Conservation (phyloP, 2,888 invertebrate species). For the Formica aserva region DNA sequence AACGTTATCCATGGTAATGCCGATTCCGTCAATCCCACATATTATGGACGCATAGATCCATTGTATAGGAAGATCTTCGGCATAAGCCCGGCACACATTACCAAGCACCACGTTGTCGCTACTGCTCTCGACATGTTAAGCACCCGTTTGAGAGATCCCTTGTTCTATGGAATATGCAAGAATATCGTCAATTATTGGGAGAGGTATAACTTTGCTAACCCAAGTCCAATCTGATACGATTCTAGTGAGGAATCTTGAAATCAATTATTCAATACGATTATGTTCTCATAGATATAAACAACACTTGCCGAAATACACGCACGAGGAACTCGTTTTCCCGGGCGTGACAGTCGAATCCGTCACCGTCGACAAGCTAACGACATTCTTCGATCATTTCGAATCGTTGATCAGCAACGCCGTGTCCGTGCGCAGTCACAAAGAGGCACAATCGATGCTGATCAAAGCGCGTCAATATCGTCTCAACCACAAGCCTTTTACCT, state of each 20-base stretch:
- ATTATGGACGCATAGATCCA: constrained; percentile 87
- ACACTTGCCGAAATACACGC: constrained; percentile 87
- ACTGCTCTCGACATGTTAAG: constrained; percentile 89
- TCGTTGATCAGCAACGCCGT: constrained; percentile 88
- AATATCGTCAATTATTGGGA: constrained; percentile 87
- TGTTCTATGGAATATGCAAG: constrained; percentile 90
- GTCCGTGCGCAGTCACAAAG: constrained; percentile 85
- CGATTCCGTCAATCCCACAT: constrained; percentile 84
- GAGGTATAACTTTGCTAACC: constrained; percentile 56
- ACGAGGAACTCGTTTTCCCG: constrained; percentile 87
- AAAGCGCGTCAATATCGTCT: constrained; percentile 90
- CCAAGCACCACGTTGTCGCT: constrained; percentile 86
- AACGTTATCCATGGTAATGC: constrained; percentile 86
- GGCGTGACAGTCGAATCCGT: constrained; percentile 89
- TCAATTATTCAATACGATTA: background rate
- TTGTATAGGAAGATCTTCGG: constrained; percentile 86
- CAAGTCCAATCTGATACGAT: background rate
- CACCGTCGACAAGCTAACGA: constrained; percentile 89
- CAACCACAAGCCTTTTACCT: constrained; percentile 90
- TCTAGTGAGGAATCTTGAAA: background rate
- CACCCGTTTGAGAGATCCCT: constrained; percentile 89
- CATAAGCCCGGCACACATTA: constrained; percentile 79
- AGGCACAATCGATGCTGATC: constrained; percentile 86
- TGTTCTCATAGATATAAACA: constrained; percentile 86
- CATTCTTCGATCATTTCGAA: constrained; percentile 90